These are phyloP conservation scores for Chromis chromis DNA, from an alignment of 2,797 vertebrate species.

Conservation along the genomic window DNA sequence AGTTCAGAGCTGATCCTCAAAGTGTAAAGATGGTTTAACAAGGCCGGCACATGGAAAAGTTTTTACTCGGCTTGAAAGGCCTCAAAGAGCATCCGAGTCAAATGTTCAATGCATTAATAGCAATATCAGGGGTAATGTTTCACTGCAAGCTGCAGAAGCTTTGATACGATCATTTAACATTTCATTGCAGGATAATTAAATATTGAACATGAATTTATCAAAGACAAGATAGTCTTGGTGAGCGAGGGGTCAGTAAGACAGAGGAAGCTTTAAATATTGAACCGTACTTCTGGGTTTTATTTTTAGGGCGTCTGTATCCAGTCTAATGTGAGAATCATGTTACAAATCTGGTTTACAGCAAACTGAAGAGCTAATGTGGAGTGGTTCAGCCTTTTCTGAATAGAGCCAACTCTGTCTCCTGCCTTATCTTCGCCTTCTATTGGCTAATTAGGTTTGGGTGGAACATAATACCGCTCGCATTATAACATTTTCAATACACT, in stretches of 20 bases:
- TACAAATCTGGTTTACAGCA: neutral
- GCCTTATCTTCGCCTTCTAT: neutral
- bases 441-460: neutral
- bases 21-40: slow-evolving; percentile 21
- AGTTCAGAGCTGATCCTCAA: slow-evolving; percentile 29
- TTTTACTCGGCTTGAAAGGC: slow-evolving; percentile 1
- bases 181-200: slow-evolving; percentile 40
- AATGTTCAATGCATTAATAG: slow-evolving; percentile 29
- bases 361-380: neutral
- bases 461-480: neutral
- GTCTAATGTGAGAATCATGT: neutral
- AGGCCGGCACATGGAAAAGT: slow-evolving; percentile 11
- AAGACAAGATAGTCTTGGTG: neutral
- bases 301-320: neutral
- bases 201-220: slow-evolving; percentile 21
- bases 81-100: slow-evolving; percentile 22
- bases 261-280: neutral
- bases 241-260: neutral
- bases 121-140: slow-evolving; percentile 20
- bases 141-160: slow-evolving; percentile 4
- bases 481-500: neutral
- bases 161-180: slow-evolving; percentile 33
- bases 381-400: neutral
- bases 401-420: neutral
- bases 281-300: neutral